phyloP scores from a whole-genome alignment of 64 coral and sea anemone species.

The Stylophora pistillata region DNA sequence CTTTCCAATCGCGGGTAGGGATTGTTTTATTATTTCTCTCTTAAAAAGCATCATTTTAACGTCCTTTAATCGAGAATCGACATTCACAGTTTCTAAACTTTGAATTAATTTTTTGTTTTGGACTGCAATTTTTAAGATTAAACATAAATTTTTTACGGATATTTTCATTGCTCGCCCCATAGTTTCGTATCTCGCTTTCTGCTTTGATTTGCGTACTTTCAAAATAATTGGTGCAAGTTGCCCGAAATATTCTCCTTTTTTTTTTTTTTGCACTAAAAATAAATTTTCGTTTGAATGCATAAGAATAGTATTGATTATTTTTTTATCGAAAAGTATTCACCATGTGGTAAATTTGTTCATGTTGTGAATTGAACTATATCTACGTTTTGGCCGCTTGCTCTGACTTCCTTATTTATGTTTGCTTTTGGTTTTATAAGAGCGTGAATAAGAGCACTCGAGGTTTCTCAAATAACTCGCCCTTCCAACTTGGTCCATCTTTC shows the following conservation, averaged over 20 bases:
- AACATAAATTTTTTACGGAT: not conserved
- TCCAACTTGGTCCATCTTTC: not conserved
- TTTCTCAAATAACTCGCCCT: not conserved
- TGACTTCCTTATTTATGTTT: not conserved
- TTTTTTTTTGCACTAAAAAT: slow-evolving; percentile 6
- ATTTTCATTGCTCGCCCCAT: not conserved
- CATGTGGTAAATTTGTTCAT: slow-evolving; percentile 43
- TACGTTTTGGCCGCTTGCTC: not conserved
- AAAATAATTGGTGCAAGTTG: not conserved
- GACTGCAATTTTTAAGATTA: not conserved
- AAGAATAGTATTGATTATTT: not conserved
- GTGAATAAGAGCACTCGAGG: not conserved
- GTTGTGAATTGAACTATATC: not conserved
- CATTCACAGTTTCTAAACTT: not conserved
- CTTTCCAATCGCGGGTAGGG: not conserved
- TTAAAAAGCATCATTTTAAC: not conserved
- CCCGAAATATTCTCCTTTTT: not conserved
- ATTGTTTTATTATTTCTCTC: not conserved
- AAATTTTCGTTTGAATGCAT: not conserved
- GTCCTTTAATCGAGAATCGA: not conserved
- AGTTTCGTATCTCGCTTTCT: not conserved
- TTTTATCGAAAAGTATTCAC: not conserved
- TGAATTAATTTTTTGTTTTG: not conserved
- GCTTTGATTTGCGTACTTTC: not conserved
- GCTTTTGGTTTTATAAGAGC: not conserved